Evolutionary conservation across 2,113 vertebrate species (phyloP).

Genomic region (Heterocephalus glaber): DNA sequence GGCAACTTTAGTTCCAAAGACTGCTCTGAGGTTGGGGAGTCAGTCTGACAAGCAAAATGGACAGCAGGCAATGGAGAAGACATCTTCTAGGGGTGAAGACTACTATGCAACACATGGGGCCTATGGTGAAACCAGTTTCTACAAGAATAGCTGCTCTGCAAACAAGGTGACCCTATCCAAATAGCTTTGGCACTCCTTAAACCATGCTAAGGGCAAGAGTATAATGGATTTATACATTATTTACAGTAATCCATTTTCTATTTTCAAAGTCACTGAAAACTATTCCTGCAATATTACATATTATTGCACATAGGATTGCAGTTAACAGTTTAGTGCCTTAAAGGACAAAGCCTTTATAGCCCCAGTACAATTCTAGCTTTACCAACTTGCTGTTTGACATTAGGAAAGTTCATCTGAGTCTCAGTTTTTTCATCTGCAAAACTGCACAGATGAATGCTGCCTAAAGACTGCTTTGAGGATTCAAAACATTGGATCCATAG

Average conservation of each 20-base stretch:
- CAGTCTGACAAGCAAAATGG: neutral
- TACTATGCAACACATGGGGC: neutral
- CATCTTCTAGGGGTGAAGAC: neutral
- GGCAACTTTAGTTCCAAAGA: conserved; percentile 46
- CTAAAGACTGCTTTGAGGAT: conserved; percentile 37
- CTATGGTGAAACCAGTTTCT: conserved; percentile 3
- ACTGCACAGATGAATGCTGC: conserved; percentile 17
- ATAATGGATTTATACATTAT: neutral
- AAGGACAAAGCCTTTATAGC: conserved; percentile 45
- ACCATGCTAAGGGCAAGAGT: neutral
- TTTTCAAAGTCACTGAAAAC: conserved; percentile 28
- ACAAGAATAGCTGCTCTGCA: neutral
- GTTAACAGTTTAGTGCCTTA: conserved; percentile 42
- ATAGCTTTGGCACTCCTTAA: conserved; percentile 13
- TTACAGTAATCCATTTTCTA: neutral
- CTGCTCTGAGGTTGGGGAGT: neutral
- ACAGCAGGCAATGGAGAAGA: neutral
- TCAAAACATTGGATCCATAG: conserved; percentile 35
- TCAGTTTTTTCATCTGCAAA: conserved; percentile 49
- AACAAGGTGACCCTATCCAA: neutral
- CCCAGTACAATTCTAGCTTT: conserved; percentile 33
- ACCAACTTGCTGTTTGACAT: conserved; percentile 25
- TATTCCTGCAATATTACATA: conserved; percentile 13
- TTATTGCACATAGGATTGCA: conserved; percentile 45
- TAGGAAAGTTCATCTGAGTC: neutral